A percentile compares a stretch with the other conserved stretches of the same genome.
Conservation (phyloP, 2,888 invertebrate genomes). For the Sepiola atlantica region DNA sequence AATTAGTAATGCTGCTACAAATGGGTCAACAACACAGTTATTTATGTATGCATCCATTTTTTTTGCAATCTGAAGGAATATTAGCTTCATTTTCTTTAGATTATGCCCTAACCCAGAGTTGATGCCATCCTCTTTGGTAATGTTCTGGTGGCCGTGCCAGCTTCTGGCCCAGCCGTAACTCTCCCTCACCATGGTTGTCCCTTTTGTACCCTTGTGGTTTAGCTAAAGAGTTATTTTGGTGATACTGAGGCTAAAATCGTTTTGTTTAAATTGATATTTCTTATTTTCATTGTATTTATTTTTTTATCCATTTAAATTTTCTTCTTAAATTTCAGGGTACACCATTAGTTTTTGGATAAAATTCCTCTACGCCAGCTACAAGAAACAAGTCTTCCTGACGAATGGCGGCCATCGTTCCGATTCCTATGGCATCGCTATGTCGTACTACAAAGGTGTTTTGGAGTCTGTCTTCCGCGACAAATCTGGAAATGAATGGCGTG, state of each 20-base stretch:
- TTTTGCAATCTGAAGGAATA: too few species aligned
- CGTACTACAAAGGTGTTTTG: constrained; percentile 66
- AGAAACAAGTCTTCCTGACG: constrained; percentile 68
- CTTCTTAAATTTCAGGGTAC: constrained; percentile 63
- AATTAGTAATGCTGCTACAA: too few species aligned
- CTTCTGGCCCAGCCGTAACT: too few species aligned
- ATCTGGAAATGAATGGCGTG: constrained; percentile 68
- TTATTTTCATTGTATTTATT: not conserved
- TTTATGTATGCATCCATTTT: too few species aligned
- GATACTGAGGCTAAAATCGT: not conserved
- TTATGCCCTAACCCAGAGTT: too few species aligned
- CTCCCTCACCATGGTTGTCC: too few species aligned
- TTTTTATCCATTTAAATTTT: not conserved
- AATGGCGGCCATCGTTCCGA: constrained; percentile 70
- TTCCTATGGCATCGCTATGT: constrained; percentile 72
- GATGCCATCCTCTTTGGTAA: too few species aligned
- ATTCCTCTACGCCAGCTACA: constrained; percentile 61
- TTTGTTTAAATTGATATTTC: not conserved
- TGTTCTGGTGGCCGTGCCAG: too few species aligned
- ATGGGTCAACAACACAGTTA: too few species aligned
- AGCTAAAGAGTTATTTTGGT: not conserved
- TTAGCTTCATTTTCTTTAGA: too few species aligned
- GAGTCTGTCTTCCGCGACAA: constrained; percentile 69
- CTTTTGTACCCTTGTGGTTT: too few species aligned
- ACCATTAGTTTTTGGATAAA: constrained; percentile 71